phyloP scores from a whole-genome alignment of 1,140 invertebrate species.

The Gryllus bimaculatus region DNA sequence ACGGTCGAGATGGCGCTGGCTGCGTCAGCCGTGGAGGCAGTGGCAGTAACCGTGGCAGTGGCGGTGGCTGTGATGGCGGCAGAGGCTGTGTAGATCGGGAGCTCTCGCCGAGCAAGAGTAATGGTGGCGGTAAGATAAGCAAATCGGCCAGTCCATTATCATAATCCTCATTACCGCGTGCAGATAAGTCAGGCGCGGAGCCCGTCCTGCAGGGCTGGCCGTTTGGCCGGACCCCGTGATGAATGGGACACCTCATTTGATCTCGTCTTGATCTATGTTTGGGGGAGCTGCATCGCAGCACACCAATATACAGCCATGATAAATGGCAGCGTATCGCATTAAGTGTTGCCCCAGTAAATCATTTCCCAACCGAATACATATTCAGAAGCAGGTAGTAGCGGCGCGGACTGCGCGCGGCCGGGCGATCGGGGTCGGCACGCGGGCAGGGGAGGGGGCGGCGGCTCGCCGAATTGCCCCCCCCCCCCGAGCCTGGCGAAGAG shows the following conservation, averaged over 20 bases:
- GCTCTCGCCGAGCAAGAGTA: neutral
- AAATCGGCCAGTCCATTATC: neutral
- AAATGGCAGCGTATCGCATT: neutral
- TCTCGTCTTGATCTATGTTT: constrained; percentile 1
- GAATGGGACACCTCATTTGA: constrained; percentile 1
- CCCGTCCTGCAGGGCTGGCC: neutral
- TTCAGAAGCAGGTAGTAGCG: neutral
- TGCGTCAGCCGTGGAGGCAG: neutral
- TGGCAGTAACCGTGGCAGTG: too few species aligned
- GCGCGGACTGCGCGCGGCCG: too few species aligned
- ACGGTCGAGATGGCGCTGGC: too few species aligned
- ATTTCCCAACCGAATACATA: neutral
- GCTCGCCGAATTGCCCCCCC: too few species aligned
- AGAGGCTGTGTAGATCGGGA: neutral
- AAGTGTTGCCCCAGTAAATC: constrained; percentile 1
- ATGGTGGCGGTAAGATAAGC: neutral
- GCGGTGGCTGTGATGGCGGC: too few species aligned
- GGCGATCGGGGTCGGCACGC: too few species aligned
- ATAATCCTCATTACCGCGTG: constrained; percentile 3
- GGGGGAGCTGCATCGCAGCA: neutral
- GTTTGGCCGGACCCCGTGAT: neutral
- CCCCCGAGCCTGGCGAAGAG: too few species aligned
- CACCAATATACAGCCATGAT: constrained; percentile 4
- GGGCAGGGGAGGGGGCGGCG: too few species aligned
- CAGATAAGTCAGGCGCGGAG: neutral